Percentiles rank a stretch among this genome's conserved stretches.
phyloP scores from a whole-genome alignment of 2,113 vertebrate species.

The Macrotis lagotis region DNA sequence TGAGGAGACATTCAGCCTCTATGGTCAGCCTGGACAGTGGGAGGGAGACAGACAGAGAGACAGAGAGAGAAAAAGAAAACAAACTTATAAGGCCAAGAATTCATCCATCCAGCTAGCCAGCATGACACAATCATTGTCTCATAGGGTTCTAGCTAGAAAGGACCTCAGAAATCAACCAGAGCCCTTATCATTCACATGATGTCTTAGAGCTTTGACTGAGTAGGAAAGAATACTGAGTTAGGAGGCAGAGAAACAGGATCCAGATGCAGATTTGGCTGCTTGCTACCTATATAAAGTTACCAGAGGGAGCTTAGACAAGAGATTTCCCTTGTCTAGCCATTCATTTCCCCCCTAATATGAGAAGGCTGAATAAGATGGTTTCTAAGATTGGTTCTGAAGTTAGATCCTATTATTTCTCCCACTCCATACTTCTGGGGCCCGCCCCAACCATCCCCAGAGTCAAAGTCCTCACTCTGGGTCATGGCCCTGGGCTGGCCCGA shows the following conservation, averaged over 20 bases:
- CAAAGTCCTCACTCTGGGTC: neutral
- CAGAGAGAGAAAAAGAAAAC: too few relatives aligned
- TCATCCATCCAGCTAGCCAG: neutral
- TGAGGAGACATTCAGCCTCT: slow-evolving; percentile 94
- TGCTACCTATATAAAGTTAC: neutral
- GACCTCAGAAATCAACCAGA: neutral
- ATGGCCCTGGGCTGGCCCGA: neutral
- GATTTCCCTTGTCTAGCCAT: neutral
- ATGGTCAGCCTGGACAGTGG: slow-evolving; percentile 91
- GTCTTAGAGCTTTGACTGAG: neutral
- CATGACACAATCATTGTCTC: neutral
- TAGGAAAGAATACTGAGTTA: neutral
- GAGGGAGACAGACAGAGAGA: slow-evolving; percentile 61
- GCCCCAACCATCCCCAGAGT: neutral
- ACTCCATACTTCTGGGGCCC: neutral
- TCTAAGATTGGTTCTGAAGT: neutral
- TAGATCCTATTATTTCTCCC: too few relatives aligned
- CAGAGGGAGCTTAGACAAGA: neutral
- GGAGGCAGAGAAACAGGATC: neutral
- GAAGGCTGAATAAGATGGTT: neutral
- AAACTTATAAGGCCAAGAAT: neutral
- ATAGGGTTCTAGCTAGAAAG: neutral
- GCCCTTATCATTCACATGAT: neutral
- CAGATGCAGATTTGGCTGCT: neutral
- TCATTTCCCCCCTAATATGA: neutral